Percentiles rank a stretch among this genome's conserved stretches.
phyloP scores from a whole-genome alignment of 2,888 invertebrate species.

The Chouioia cunea region DNA sequence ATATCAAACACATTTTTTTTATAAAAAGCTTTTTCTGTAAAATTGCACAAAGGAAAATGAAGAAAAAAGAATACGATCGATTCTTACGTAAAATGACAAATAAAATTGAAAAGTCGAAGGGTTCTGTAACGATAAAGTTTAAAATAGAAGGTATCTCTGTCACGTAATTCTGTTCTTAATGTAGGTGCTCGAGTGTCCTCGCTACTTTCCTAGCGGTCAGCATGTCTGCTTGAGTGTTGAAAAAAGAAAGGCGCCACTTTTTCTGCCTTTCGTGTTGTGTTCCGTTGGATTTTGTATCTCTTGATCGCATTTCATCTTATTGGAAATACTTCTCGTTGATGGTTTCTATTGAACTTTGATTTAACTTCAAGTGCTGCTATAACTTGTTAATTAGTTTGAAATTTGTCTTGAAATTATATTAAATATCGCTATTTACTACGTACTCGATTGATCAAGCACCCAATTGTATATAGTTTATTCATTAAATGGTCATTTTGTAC shows the following conservation, averaged over 20 bases:
- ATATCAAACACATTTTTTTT: no score
- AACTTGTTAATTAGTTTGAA: no score
- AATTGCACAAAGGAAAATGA: no score
- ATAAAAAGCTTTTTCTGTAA: no score
- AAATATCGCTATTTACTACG: no score
- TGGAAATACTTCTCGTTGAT: constrained; percentile 9
- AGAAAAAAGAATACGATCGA: no score
- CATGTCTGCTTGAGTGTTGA: constrained; percentile 21
- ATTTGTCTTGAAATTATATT: no score
- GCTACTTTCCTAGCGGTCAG: not conserved
- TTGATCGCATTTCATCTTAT: constrained; percentile 22
- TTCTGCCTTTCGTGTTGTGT: constrained; percentile 25
- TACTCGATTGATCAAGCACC: no score
- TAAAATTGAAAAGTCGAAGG: no score
- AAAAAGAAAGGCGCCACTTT: constrained; percentile 33
- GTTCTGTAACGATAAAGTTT: not conserved
- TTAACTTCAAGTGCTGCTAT: not conserved
- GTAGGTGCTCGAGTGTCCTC: not conserved
- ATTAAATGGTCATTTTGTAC: no score
- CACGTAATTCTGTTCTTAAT: constrained; percentile 18
- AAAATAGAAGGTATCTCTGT: constrained; percentile 6
- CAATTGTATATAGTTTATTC: no score
- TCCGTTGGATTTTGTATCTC: not conserved
- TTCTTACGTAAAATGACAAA: no score
- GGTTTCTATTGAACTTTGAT: constrained; percentile 11